Evolutionary conservation across 1,140 invertebrate species (phyloP), one percentile per base, ranked within the genome.

Genomic region (Cryptotermes secundus): DNA sequence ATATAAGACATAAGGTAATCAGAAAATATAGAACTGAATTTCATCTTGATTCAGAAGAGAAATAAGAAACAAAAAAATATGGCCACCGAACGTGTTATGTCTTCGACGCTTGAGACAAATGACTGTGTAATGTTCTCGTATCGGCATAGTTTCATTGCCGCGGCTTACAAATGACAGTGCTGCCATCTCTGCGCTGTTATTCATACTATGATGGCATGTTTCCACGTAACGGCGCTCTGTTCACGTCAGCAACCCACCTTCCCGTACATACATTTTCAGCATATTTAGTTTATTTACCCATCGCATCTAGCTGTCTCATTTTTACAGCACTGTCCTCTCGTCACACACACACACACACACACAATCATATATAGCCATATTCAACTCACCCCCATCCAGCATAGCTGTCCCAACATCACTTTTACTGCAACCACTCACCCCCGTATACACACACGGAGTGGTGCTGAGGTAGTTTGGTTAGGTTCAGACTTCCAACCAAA

Each of bases 401-500:
- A 31, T n/a, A 72, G 59, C 59, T 72, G 59, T 72, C 59, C 59
- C 59, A 72, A 31, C 59, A 31, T 72, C 59, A 72, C 59, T 72
- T 72, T 72, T 31, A 72, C 59, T 72, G 26, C 26, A 72, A 72
- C 59, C 59, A 7, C n/a, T 22, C 53, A 22, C 19, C 38, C 26
- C 19, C 53, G 3, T 16, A 26, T 19, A 59, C 59, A 65, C 59
- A 72, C 59, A 72, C 59, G 59, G 59, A 72, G 59, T 72, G 59
- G 59, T n/a, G 59, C 59, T 72, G 59, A 72, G 59, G 59, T 72
- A 72, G 59, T 72, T 72, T 31, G 59, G 59, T 72, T 72, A 6
- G 59, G 59, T 72, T 72, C 31, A 72, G 59, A 72, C 59, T 72
- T 72, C 59, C 59, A 72, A 26, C 59, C 59, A 72, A 72, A 72